Conservation (phyloP, 2,113 vertebrate species). For the Gallinago undulata region DNA sequence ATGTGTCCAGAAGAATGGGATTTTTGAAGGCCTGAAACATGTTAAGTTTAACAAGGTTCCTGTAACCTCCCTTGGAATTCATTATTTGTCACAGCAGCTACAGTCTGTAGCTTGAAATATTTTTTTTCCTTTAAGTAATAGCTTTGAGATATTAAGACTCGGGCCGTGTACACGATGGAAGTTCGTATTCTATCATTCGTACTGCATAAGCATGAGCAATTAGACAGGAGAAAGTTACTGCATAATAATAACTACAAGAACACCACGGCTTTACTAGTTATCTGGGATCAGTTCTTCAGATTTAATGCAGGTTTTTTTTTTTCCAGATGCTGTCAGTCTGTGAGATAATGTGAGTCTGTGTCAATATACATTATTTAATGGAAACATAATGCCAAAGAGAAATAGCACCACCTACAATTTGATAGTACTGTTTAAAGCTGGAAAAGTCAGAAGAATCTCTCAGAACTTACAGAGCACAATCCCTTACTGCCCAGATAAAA, state of each 20-base stretch:
- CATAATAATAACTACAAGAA: background rate
- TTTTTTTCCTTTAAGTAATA: background rate
- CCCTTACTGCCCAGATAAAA: background rate
- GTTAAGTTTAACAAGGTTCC: background rate
- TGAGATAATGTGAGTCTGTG: rapidly evolving
- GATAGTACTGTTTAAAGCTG: background rate
- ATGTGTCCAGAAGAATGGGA: background rate
- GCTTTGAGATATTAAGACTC: background rate
- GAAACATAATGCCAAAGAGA: background rate
- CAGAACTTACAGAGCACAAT: background rate
- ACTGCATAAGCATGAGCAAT: background rate
- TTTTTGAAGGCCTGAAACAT: background rate
- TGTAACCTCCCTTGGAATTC: background rate
- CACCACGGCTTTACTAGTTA: background rate
- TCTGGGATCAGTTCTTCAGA: background rate
- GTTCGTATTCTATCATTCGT: background rate
- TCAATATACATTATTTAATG: background rate
- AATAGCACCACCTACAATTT: background rate
- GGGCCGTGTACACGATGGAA: background rate
- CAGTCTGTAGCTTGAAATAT: background rate
- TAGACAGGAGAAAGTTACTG: background rate
- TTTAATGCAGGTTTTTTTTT: background rate
- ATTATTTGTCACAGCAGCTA: background rate
- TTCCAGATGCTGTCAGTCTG: background rate
- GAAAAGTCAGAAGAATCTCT: background rate